Base-by-base conservation (phyloP, 1,140 invertebrate species). In the Piezodorus guildinii region DNA sequence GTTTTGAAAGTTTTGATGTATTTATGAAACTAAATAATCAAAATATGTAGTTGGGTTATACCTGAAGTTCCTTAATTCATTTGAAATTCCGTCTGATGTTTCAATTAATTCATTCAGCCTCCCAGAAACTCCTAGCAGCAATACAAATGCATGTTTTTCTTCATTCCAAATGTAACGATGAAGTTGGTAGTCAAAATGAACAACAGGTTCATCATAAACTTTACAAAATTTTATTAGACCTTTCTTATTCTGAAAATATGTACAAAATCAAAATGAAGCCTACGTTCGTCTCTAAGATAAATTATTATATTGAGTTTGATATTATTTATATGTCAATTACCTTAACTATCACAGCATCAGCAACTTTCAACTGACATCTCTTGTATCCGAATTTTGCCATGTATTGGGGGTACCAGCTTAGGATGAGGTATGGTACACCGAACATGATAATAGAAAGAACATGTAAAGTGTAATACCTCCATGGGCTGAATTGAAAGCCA, bases 341-440 rank as follows among this genome's bases (percentile, higher is more conserved):
- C 69, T 85, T 80, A 66, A 94, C 78, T 12, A 94, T 74, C 45
- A 94, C 79, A 71, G 84, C 84, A 30, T 86, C 82, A 0, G 91
- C 90, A 17, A 77, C 70, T 44, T 78, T 77, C 30, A 94, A 78
- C 44, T 80, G 72, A 70, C 87, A 90, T 65, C 76, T 76, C 19
- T 73, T 72, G 69, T 88, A 85, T n/a, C 60, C 60, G 12, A 67
- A 14, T 25, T 19, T 60, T 1, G 87, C 91, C 3, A 82, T 78
- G 60, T 86, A 83, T 62, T 83, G 83, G 1, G 90, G 89, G 74
- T 84, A 86, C 91, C 91, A 95, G 72, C 92, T 87, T 72, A 91
- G 85, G 49, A 94, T 72, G 30, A 95, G 76, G 54, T 67, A 67
- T 8, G 64, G 64, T 16, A 67, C 34, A 14, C 66, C 63, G 10